Percentiles rank a stretch among this genome's conserved stretches.
Evolutionary conservation across 2,113 vertebrate genomes (phyloP).

Genomic region (Fulmarus glacialis): DNA sequence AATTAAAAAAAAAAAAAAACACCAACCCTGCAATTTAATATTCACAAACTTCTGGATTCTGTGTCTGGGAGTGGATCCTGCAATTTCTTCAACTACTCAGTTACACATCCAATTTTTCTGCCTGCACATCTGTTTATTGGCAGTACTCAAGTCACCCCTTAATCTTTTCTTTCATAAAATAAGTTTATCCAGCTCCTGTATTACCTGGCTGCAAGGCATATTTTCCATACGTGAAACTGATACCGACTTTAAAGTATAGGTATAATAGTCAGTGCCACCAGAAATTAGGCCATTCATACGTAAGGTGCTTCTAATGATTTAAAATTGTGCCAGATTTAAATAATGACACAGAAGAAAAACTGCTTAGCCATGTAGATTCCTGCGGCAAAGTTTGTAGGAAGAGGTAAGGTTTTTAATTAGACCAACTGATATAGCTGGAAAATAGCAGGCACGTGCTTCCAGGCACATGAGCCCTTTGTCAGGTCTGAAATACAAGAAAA

Average conservation of each 20-base stretch:
- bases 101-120: neutral
- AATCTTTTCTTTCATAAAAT: neutral
- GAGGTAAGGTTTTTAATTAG: slow-evolving; percentile 35
- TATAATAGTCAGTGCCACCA: neutral
- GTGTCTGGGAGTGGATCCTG: neutral
- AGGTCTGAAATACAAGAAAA: slow-evolving; percentile 28
- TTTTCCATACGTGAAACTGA: neutral
- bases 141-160: neutral
- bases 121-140: neutral
- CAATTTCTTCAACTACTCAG: neutral
- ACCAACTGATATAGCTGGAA: slow-evolving; percentile 11
- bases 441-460: slow-evolving; percentile 3
- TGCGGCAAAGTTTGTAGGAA: slow-evolving; percentile 13
- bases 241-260: neutral
- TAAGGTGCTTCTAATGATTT: neutral
- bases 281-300: neutral
- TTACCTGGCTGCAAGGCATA: neutral
- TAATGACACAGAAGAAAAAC: neutral
- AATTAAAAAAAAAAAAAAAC: neutral
- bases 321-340: neutral
- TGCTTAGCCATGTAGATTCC: neutral
- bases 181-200: neutral
- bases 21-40: neutral
- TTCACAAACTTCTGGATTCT: neutral
- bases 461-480: slow-evolving; percentile 20